phyloP scores from a whole-genome alignment of 2,888 invertebrate genomes.

The Icerya purchasi region DNA sequence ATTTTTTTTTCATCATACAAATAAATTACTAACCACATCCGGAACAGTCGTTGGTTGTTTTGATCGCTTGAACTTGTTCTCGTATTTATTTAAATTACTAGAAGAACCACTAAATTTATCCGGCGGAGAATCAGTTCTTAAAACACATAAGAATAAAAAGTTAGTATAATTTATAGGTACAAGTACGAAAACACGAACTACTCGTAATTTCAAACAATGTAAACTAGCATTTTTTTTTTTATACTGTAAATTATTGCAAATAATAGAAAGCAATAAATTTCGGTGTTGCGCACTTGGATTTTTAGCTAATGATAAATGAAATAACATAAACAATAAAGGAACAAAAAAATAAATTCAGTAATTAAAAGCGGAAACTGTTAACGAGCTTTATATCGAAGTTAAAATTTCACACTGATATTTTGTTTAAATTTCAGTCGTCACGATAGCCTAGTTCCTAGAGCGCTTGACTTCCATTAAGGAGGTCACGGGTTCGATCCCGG shows the following conservation, averaged over 20 bases:
- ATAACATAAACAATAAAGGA: not conserved
- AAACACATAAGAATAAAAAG: too few relatives aligned
- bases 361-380: too few relatives aligned
- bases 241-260: not conserved
- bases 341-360: not conserved
- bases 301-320: not conserved
- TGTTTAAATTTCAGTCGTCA: too few relatives aligned
- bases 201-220: too few relatives aligned
- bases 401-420: too few relatives aligned
- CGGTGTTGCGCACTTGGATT: not conserved
- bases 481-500: too few relatives aligned
- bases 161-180: too few relatives aligned
- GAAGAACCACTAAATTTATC: slow-evolving; percentile 8
- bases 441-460: too few relatives aligned
- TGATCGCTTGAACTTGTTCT: slow-evolving; percentile 2
- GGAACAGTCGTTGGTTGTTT: slow-evolving; percentile 5
- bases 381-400: too few relatives aligned
- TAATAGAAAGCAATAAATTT: not conserved
- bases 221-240: not conserved
- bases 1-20: too few relatives aligned
- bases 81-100: slow-evolving; percentile 10
- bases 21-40: slow-evolving; percentile 6
- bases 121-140: slow-evolving; percentile 9
- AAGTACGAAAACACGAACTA: too few relatives aligned
- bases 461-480: too few relatives aligned